A percentile compares a stretch with the other conserved stretches of the same genome.
phyloP scores from a whole-genome alignment of 2,888 invertebrate genomes.

The Oligia latruncula region DNA sequence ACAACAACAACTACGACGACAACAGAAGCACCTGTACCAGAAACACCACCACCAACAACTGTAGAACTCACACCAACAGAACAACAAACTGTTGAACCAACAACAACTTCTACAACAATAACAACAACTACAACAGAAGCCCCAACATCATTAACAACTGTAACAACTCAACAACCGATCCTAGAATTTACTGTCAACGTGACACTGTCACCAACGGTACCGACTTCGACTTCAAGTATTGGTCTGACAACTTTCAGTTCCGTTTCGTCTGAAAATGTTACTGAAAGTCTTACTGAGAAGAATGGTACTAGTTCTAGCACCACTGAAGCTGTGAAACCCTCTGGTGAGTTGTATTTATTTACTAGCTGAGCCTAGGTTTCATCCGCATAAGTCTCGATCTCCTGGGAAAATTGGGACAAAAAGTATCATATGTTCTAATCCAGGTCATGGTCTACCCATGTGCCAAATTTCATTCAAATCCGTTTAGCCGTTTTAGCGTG shows the following conservation, averaged over 20 bases:
- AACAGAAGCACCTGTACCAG: conserved; percentile 46
- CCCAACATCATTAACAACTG: conserved; percentile 61
- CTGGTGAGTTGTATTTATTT: conserved; percentile 42
- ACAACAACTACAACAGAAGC: conserved; percentile 74
- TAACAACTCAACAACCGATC: conserved; percentile 74
- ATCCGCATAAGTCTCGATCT: too few relatives aligned
- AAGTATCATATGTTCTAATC: too few relatives aligned
- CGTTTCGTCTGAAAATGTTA: conserved; percentile 69
- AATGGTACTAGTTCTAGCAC: conserved; percentile 68
- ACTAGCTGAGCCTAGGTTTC: too few relatives aligned
- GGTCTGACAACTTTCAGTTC: conserved; percentile 73
- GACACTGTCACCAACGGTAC: conserved; percentile 78
- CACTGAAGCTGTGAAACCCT: conserved; percentile 50
- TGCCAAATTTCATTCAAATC: too few relatives aligned
- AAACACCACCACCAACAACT: conserved; percentile 43
- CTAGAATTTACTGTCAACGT: conserved; percentile 84
- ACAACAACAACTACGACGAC: conserved; percentile 60
- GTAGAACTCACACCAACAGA: conserved; percentile 43
- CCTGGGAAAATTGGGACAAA: too few relatives aligned
- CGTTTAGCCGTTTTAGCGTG: too few relatives aligned
- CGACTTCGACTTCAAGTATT: conserved; percentile 75
- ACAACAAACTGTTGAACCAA: conserved; percentile 31
- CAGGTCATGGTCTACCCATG: too few relatives aligned
- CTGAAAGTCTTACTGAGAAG: conserved; percentile 59
- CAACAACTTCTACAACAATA: conserved; percentile 54